A percentile compares a stretch with the other conserved stretches of the same genome.
phyloP scores from a whole-genome alignment of 2,888 invertebrate species.

The Pseudoips prasinana region DNA sequence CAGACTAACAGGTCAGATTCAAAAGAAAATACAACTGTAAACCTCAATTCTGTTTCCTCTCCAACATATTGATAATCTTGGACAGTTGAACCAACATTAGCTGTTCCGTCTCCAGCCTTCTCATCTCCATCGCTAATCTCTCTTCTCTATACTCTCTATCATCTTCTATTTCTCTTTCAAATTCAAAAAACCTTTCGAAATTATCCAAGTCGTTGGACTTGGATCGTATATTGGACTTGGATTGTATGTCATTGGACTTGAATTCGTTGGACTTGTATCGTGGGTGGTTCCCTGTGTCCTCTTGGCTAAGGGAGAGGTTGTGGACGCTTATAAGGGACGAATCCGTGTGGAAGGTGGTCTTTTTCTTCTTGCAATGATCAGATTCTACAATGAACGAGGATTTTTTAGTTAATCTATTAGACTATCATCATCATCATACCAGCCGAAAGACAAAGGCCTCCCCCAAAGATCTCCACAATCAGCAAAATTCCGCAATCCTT shows the following conservation, averaged over 20 bases:
- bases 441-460: too few relatives aligned
- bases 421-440: too few relatives aligned
- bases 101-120: slow-evolving; percentile 42
- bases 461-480: too few relatives aligned
- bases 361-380: slow-evolving; percentile 45
- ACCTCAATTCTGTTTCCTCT: too few relatives aligned
- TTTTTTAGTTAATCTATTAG: too few relatives aligned
- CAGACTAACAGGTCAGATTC: too few relatives aligned
- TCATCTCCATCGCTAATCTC: slow-evolving; percentile 30
- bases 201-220: slow-evolving; percentile 6
- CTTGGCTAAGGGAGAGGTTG: slow-evolving; percentile 29
- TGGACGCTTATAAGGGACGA: slow-evolving; percentile 53
- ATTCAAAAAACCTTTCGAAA: slow-evolving; percentile 26
- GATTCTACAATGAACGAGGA: slow-evolving; percentile 44
- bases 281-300: slow-evolving; percentile 10
- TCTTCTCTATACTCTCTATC: slow-evolving; percentile 30
- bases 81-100: slow-evolving; percentile 52
- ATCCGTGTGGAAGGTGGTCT: slow-evolving; percentile 49
- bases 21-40: too few relatives aligned
- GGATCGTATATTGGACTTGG: too few relatives aligned
- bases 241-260: slow-evolving; percentile 16
- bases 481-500: too few relatives aligned
- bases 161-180: slow-evolving; percentile 30
- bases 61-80: slow-evolving; percentile 57
- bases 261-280: too few relatives aligned